These are phyloP conservation scores for Spodoptera frugiperda DNA, from an alignment of 1,140 invertebrate species.

Conservation along the genomic window DNA sequence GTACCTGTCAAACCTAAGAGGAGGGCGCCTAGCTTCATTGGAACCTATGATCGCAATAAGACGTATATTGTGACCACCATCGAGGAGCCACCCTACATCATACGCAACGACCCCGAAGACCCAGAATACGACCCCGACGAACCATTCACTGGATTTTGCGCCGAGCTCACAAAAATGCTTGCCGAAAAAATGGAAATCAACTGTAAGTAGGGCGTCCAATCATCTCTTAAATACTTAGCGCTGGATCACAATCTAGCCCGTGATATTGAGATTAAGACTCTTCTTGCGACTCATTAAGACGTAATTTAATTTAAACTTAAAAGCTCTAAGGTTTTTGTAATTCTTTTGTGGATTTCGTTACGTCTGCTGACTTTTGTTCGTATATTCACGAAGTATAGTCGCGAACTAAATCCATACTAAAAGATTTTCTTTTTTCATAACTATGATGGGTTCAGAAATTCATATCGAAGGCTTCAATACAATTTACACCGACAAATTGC, in stretches of 20 bases:
- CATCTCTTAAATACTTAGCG: not conserved
- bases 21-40: constrained; percentile 88
- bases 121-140: constrained; percentile 91
- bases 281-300: not conserved
- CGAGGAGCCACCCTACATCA: constrained; percentile 94
- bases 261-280: not conserved
- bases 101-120: constrained; percentile 89
- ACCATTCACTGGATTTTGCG: constrained; percentile 96
- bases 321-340: too few relatives aligned
- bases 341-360: too few relatives aligned
- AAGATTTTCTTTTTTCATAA: too few relatives aligned
- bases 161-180: constrained; percentile 95
- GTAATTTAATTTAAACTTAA: not conserved
- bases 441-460: too few relatives aligned
- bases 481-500: too few relatives aligned
- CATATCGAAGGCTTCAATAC: too few relatives aligned
- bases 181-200: constrained; percentile 93
- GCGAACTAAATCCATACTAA: too few relatives aligned
- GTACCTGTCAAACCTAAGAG: constrained; percentile 91
- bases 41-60: constrained; percentile 94
- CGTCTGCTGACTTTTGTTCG: too few relatives aligned
- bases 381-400: too few relatives aligned
- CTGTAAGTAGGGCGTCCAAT: constrained; percentile 87
- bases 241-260: too few relatives aligned
- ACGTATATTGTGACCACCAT: constrained; percentile 97